phyloP scores from a whole-genome alignment of 2,797 vertebrate genomes.

The Cyprinodon diabolis region DNA sequence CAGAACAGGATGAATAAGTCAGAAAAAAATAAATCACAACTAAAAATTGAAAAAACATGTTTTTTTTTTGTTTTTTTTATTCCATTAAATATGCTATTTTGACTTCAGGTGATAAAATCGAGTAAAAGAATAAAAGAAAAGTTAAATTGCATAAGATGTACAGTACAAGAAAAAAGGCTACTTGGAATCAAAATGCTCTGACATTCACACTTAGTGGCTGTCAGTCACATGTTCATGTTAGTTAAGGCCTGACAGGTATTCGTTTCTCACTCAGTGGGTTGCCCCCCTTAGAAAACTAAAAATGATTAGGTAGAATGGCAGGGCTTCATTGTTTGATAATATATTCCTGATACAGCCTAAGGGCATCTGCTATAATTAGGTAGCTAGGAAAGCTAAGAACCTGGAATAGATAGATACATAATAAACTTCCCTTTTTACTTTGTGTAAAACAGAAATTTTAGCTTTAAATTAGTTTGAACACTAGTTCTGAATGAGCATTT shows the following conservation, averaged over 20 bases:
- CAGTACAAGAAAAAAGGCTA: constrained; percentile 10
- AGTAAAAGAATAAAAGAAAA: constrained; percentile 12
- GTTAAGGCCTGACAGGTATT: constrained; percentile 34
- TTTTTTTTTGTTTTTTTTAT: constrained; percentile 4
- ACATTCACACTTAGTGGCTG: constrained; percentile 32
- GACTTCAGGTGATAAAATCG: constrained; percentile 7
- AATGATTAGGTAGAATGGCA: constrained; percentile 21
- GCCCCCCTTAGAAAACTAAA: constrained; percentile 9
- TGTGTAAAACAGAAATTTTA: constrained; percentile 1
- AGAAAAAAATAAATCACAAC: constrained; percentile 1
- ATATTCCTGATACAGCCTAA: constrained; percentile 16
- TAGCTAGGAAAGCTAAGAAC: not conserved
- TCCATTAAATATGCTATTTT: not conserved
- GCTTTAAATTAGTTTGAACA: not conserved
- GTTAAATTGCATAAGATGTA: constrained; percentile 1
- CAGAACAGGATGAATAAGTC: not conserved
- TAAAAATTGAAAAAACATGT: too few relatives aligned
- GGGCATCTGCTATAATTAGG: constrained; percentile 20
- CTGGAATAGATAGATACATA: not conserved
- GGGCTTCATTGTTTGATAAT: constrained; percentile 24
- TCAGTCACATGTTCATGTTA: constrained; percentile 43
- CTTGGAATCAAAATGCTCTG: constrained; percentile 27
- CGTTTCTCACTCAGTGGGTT: constrained; percentile 29
- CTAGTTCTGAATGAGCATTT: not conserved
- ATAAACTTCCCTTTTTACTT: constrained; percentile 3